Conservation (phyloP, 1,140 invertebrate species). For the Tetranychus cinnabarinus region DNA sequence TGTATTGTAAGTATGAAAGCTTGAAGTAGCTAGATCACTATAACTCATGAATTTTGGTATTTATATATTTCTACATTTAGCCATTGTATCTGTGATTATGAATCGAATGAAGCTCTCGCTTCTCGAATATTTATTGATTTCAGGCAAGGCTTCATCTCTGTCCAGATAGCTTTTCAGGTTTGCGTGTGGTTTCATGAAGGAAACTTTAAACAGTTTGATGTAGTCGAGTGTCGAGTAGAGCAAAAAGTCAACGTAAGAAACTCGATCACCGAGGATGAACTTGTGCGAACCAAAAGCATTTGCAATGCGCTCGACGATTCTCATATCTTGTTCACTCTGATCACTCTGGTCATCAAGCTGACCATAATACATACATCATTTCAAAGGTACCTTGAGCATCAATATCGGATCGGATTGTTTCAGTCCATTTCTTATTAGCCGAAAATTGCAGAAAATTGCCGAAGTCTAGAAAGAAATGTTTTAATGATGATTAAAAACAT, state of each 20-base stretch:
- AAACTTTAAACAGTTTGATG: conserved; percentile 7
- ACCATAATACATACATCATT: background rate
- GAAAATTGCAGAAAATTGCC: conserved; percentile 27
- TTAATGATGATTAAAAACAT: background rate
- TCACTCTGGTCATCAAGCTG: background rate
- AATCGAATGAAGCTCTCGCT: background rate
- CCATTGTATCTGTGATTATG: background rate
- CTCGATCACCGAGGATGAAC: conserved; percentile 24
- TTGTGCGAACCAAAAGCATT: conserved; percentile 14
- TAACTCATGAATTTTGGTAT: too few species aligned
- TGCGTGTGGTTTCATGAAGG: background rate
- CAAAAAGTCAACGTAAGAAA: conserved; percentile 27
- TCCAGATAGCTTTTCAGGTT: background rate
- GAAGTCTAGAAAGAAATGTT: background rate
- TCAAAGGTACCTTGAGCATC: conserved; percentile 17
- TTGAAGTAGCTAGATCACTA: too few species aligned
- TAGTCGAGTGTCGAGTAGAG: conserved; percentile 26
- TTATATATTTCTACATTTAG: background rate
- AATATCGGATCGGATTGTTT: conserved; percentile 23
- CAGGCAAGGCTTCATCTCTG: background rate
- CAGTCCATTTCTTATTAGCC: conserved; percentile 22
- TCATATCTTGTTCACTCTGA: background rate
- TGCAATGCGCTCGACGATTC: background rate
- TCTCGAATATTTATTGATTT: background rate
- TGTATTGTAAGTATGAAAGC: too few species aligned